phyloP scores from a whole-genome alignment of 2,797 vertebrate genomes.

The Pseudochirops corinnae region DNA sequence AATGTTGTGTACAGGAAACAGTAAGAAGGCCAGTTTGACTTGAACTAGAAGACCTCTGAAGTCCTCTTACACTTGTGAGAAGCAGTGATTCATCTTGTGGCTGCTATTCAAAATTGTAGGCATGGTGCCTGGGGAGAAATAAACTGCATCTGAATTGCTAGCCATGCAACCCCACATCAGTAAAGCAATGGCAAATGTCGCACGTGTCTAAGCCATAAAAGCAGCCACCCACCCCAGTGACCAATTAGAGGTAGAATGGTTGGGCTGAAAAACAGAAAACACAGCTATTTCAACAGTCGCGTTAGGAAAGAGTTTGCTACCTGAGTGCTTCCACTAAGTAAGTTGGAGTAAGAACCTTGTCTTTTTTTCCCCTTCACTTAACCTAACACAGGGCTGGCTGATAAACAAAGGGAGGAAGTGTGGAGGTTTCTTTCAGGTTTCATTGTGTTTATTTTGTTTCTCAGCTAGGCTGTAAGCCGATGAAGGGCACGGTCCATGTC shows the following conservation, averaged over 20 bases:
- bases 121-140: neutral
- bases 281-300: neutral
- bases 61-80: neutral
- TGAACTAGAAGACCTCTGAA: neutral
- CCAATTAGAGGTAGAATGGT: neutral
- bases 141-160: conserved; percentile 1
- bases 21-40: neutral
- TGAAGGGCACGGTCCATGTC: neutral
- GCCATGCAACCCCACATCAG: neutral
- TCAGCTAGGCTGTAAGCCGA: neutral
- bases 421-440: neutral
- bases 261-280: neutral
- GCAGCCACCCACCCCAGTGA: neutral
- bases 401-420: neutral
- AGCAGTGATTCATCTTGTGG: neutral
- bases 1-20: neutral
- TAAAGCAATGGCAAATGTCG: neutral
- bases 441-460: neutral
- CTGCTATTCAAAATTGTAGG: neutral
- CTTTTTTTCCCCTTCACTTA: neutral
- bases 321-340: neutral
- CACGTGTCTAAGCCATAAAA: neutral
- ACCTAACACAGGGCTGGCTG: neutral
- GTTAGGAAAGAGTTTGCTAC: neutral
- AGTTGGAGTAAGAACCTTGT: neutral